Evolutionary conservation across 1,140 invertebrate species (phyloP), one percentile per base, ranked within the genome.

Genomic region (Harpegnathos saltator): DNA sequence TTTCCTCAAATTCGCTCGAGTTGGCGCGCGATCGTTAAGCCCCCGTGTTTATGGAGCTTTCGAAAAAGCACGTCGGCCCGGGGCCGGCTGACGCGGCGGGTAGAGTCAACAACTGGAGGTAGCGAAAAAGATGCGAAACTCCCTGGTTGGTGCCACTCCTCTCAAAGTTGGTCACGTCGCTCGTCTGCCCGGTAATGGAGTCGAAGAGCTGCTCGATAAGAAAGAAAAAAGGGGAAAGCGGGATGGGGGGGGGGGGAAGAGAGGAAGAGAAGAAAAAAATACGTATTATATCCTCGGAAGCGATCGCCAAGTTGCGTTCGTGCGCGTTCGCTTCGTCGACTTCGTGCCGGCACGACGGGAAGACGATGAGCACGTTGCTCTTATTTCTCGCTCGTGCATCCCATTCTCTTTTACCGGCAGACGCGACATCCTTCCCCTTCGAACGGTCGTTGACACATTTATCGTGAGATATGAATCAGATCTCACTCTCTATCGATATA

Each of bases 61-160:
- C 54, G 65, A 71, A 80, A 80, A 80, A 80, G 75, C 65, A 80
- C 75, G 75, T 80, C 75, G 52, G 38, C 22, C 52, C 14, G 15
- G 65, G 22, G 17, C 52, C 54, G 63, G 52, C 52, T 11, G 38
- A 9, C 38, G 29, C 9, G 38, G 38, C 38, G 38, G 9, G 52
- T 71, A 80, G 65, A 80, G 65, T 80, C 75, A 80, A 80, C 75
- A 80, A 80, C 75, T 80, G 52, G 52, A 80, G 65, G 54, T 33
- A 71, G n/a, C 65, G 75, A 80, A 80, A 80, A 80, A 80, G 75
- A 78, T 71, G 56, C 63, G 50, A 78, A 58, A 69, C 33, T 33
- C 17, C 33, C 33, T 33, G 63, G 11, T 78, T 22, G n/a, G n/a
- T n/a, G n/a, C n/a, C n/a, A n/a, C n/a, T n/a, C 65, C 75, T 80